Percentiles rank a stretch among this genome's conserved stretches.
Evolutionary conservation across 2,797 vertebrate species (phyloP).

Genomic region (Danio aesculapii): DNA sequence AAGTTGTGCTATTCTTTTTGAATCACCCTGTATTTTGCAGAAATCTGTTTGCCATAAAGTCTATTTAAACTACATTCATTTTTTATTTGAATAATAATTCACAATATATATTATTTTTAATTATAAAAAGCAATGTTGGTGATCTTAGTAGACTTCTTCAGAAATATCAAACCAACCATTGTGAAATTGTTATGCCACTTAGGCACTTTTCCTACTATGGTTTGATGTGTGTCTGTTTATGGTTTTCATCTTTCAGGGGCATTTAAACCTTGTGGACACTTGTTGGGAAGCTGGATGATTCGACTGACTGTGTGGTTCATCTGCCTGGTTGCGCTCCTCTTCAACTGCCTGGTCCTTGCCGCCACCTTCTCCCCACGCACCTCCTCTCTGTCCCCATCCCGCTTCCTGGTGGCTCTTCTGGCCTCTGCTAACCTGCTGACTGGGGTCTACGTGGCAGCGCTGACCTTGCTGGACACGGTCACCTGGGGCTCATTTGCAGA

Average conservation of each 20-base stretch:
- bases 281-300: constrained; percentile 99
- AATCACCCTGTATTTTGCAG: background rate
- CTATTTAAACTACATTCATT: too few species aligned
- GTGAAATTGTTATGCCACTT: background rate
- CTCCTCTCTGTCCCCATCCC: constrained; percentile 78
- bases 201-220: background rate
- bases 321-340: constrained; percentile 92
- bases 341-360: constrained; percentile 91
- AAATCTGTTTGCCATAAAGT: background rate
- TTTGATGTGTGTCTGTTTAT: background rate
- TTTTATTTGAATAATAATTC: background rate
- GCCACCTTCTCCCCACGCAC: constrained; percentile 84
- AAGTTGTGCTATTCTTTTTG: too few species aligned
- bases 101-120: background rate
- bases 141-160: background rate
- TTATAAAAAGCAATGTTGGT: background rate
- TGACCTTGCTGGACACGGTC: constrained; percentile 88
- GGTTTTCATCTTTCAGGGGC: constrained; percentile 81
- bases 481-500: constrained; percentile 95
- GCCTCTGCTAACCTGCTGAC: constrained; percentile 93
- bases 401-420: constrained; percentile 90
- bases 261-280: constrained; percentile 96
- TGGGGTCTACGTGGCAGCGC: constrained; percentile 88
- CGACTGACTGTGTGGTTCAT: constrained; percentile 99
- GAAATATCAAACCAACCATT: background rate